A percentile compares a stretch with the other conserved stretches of the same genome.
Conservation (phyloP, 2,888 invertebrate species). For the Aphrophora alni region DNA sequence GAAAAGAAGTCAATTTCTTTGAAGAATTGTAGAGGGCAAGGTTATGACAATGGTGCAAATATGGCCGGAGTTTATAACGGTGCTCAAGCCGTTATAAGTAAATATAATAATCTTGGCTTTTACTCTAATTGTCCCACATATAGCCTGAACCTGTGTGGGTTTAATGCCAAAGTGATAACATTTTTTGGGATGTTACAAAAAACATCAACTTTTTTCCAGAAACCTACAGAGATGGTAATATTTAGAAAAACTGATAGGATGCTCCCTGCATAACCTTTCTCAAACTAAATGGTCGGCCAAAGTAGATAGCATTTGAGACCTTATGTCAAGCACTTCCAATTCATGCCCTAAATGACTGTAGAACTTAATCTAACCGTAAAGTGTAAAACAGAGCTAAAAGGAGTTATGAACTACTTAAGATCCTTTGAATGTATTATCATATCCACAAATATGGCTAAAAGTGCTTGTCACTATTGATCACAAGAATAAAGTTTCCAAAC, state of each 20-base stretch:
- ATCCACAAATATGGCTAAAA: conserved; percentile 13
- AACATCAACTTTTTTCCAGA: background rate
- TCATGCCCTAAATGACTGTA: background rate
- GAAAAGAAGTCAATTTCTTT: conserved; percentile 36
- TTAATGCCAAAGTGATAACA: background rate
- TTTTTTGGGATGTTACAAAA: background rate
- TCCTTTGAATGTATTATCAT: background rate
- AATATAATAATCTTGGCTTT: conserved; percentile 2
- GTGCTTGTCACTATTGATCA: too few species aligned
- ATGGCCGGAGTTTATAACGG: conserved; percentile 45
- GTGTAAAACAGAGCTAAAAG: conserved; percentile 21
- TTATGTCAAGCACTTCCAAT: conserved; percentile 26
- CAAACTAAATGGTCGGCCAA: conserved; percentile 26
- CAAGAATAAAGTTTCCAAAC: too few species aligned
- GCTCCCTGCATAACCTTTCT: conserved; percentile 28
- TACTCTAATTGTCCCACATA: conserved; percentile 16
- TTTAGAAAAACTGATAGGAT: conserved; percentile 20
- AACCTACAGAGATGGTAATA: conserved; percentile 25
- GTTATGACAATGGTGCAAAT: conserved; percentile 45
- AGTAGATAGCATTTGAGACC: conserved; percentile 26
- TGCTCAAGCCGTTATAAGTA: conserved; percentile 34
- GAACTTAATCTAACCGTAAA: conserved; percentile 1
- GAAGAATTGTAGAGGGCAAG: conserved; percentile 43
- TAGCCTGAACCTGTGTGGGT: conserved; percentile 12
- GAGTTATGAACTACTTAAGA: conserved; percentile 13